Evolutionary conservation across 1,140 invertebrate genomes (phyloP).

Genomic region (Mylabris phalerata): DNA sequence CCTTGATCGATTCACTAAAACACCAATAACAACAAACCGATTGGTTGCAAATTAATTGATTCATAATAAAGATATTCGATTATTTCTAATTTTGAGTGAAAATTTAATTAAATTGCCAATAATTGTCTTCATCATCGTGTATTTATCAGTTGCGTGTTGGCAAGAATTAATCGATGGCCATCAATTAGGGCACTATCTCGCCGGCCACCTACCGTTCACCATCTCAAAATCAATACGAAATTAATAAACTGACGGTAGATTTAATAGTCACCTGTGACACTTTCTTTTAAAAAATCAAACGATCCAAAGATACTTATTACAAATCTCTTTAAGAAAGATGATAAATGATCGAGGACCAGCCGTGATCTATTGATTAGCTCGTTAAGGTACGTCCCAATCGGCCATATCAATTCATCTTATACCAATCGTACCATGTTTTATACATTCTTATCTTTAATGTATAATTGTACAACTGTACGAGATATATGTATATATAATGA

Average conservation of each 20-base stretch:
- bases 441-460: not conserved
- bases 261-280: constrained; percentile 33
- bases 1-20: not conserved
- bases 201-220: not conserved
- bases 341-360: constrained; percentile 39
- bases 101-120: too few relatives aligned
- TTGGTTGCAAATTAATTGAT: not conserved
- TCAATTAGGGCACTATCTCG: too few relatives aligned
- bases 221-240: not conserved
- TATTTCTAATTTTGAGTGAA: too few relatives aligned
- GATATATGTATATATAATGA: constrained; percentile 42
- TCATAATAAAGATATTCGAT: too few relatives aligned
- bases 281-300: constrained; percentile 31
- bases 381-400: constrained; percentile 36
- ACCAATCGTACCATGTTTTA: not conserved
- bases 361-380: constrained; percentile 44
- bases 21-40: not conserved
- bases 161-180: too few relatives aligned
- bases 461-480: constrained; percentile 24
- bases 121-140: too few relatives aligned
- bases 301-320: constrained; percentile 38
- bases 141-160: too few relatives aligned
- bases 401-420: constrained; percentile 13
- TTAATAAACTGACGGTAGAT: constrained; percentile 20
- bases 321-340: constrained; percentile 40